A percentile compares a stretch with the other conserved stretches of the same genome.
These are phyloP conservation scores for Chionis minor DNA, from an alignment of 2,113 vertebrate species.

Conservation along the genomic window DNA sequence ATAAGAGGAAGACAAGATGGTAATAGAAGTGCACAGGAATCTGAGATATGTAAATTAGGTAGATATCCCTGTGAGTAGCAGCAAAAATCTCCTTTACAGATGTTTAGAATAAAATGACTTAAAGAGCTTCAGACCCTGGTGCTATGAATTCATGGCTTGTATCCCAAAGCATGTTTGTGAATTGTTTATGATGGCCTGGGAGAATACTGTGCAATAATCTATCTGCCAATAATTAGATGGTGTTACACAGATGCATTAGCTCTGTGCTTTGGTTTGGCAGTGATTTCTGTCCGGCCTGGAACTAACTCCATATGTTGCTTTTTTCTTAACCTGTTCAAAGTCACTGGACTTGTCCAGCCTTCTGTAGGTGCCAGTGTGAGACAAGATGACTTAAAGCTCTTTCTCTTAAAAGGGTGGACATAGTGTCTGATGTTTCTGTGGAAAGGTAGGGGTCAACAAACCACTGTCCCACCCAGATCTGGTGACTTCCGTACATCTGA, in stretches of 20 bases:
- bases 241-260: background rate
- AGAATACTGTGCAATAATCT: constrained; percentile 28
- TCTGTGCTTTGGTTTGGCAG: background rate
- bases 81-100: background rate
- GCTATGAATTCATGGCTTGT: background rate
- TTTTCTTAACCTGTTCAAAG: background rate
- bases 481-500: background rate
- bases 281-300: background rate
- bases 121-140: background rate
- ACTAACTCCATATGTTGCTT: background rate
- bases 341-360: background rate
- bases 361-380: background rate
- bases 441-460: background rate
- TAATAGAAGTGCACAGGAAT: background rate
- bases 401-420: background rate
- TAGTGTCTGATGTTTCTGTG: background rate
- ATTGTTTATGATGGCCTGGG: background rate
- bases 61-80: background rate
- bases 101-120: background rate
- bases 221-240: constrained; percentile 28
- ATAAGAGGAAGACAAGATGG: background rate
- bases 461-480: background rate
- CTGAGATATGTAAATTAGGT: background rate
- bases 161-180: background rate
- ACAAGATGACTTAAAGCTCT: background rate